phyloP scores from a whole-genome alignment of 2,113 vertebrate genomes.

The Oxyura jamaicensis region DNA sequence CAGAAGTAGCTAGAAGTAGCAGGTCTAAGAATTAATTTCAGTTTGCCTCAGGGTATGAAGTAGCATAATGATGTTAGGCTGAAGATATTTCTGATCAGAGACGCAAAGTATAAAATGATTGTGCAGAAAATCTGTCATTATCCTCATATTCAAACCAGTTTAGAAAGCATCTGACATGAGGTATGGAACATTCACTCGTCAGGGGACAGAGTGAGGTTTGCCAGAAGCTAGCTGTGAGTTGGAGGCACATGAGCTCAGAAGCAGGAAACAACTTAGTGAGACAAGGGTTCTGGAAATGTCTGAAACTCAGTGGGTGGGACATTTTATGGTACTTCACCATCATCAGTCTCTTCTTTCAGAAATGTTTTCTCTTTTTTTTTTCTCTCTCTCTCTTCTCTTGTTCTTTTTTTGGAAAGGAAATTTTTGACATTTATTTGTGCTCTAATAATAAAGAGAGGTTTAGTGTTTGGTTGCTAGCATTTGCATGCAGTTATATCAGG shows the following conservation, averaged over 20 bases:
- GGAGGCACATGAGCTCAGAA: neutral
- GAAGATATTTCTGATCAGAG: neutral
- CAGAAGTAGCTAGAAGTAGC: neutral
- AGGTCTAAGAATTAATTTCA: neutral
- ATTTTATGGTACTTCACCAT: slow-evolving; percentile 14
- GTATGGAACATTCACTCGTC: neutral
- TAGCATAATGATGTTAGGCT: neutral
- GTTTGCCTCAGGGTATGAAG: neutral
- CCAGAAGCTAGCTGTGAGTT: neutral
- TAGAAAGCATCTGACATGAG: neutral
- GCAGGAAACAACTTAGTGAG: neutral
- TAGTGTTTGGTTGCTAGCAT: neutral
- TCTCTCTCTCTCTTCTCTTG: neutral
- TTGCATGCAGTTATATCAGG: neutral
- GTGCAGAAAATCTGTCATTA: neutral
- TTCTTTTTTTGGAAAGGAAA: slow-evolving; percentile 17
- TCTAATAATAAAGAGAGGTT: neutral
- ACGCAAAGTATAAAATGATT: neutral
- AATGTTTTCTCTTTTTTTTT: neutral
- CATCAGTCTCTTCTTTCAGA: neutral
- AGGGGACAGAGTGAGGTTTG: neutral
- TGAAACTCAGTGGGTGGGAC: neutral
- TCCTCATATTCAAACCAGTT: neutral
- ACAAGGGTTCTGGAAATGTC: neutral
- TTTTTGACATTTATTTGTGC: slow-evolving; percentile 50